phyloP scores from a whole-genome alignment of 2,113 vertebrate genomes.

The Agapornis roseicollis region DNA sequence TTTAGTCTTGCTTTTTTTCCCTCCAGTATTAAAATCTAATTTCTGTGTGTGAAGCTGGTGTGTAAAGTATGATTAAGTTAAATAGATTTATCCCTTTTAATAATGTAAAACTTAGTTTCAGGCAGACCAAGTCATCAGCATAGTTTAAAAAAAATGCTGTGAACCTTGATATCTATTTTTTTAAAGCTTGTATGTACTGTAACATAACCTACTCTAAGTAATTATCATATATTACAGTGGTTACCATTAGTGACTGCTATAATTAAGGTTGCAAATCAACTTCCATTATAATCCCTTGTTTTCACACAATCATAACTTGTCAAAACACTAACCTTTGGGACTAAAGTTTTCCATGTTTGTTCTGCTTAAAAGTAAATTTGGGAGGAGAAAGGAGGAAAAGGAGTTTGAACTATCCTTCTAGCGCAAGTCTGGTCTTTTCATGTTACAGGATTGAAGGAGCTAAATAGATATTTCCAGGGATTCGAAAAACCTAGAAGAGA shows the following conservation, averaged over 20 bases:
- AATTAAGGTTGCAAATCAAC: slow-evolving; percentile 33
- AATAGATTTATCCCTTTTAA: slow-evolving; percentile 48
- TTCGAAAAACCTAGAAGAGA: background rate
- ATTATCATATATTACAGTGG: slow-evolving; percentile 38
- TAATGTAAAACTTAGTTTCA: slow-evolving; percentile 51
- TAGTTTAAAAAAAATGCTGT: background rate
- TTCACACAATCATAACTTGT: slow-evolving; percentile 30
- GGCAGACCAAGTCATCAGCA: background rate
- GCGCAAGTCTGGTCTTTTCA: background rate
- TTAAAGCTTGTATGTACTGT: background rate
- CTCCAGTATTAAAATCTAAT: slow-evolving; percentile 52
- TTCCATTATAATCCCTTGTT: slow-evolving; percentile 40
- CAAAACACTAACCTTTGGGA: slow-evolving; percentile 13
- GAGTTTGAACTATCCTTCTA: background rate
- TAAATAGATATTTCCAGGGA: background rate
- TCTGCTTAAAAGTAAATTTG: background rate
- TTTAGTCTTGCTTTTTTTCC: slow-evolving; percentile 21
- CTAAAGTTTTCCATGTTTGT: background rate
- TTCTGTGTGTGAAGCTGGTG: slow-evolving; percentile 21
- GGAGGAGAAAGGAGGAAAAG: background rate
- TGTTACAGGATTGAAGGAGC: background rate
- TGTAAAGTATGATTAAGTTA: slow-evolving; percentile 47
- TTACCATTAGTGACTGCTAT: slow-evolving; percentile 35
- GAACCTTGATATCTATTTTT: background rate
- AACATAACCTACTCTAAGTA: slow-evolving; percentile 7